A percentile compares a stretch with the other conserved stretches of the same genome.
Conservation (phyloP, 2,113 vertebrate genomes). For the Caranx ignobilis region DNA sequence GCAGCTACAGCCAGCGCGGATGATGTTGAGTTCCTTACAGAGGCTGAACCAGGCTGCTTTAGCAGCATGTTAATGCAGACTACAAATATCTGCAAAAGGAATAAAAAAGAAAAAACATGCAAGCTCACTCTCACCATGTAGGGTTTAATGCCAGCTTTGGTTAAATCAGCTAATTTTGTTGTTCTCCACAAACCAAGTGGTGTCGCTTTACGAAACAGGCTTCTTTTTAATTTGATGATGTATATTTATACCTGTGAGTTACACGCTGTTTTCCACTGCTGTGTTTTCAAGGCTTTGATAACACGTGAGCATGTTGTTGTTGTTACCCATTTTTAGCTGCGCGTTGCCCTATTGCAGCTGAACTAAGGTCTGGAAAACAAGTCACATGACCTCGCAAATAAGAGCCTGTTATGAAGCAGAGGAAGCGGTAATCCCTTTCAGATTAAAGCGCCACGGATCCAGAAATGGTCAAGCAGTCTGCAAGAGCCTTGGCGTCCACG, state of each 20-base stretch:
- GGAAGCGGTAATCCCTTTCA: neutral
- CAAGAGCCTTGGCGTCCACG: too few species aligned
- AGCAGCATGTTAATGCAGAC: slow-evolving; percentile 71
- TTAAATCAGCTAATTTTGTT: slow-evolving; percentile 68
- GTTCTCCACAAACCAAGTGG: slow-evolving; percentile 30
- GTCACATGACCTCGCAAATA: neutral
- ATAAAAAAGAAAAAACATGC: slow-evolving; percentile 50
- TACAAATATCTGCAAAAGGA: slow-evolving; percentile 61
- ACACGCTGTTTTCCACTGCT: neutral
- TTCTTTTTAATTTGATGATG: slow-evolving; percentile 21
- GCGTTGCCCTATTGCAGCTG: neutral
- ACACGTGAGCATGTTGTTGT: slow-evolving; percentile 19
- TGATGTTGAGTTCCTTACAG: slow-evolving; percentile 70
- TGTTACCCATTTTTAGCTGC: slow-evolving; percentile 6
- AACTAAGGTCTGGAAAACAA: neutral
- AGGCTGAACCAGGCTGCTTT: slow-evolving; percentile 55
- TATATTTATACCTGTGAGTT: slow-evolving; percentile 8
- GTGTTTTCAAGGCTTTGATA: slow-evolving; percentile 33
- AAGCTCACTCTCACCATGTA: slow-evolving; percentile 51
- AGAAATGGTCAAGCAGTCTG: neutral
- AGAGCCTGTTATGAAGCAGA: neutral
- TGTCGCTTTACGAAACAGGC: neutral
- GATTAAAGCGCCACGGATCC: neutral
- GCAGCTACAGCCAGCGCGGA: slow-evolving; percentile 75
- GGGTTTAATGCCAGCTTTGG: slow-evolving; percentile 47